Evolutionary conservation across 2,888 invertebrate species (phyloP).

Genomic region (Acrobasis suavella): DNA sequence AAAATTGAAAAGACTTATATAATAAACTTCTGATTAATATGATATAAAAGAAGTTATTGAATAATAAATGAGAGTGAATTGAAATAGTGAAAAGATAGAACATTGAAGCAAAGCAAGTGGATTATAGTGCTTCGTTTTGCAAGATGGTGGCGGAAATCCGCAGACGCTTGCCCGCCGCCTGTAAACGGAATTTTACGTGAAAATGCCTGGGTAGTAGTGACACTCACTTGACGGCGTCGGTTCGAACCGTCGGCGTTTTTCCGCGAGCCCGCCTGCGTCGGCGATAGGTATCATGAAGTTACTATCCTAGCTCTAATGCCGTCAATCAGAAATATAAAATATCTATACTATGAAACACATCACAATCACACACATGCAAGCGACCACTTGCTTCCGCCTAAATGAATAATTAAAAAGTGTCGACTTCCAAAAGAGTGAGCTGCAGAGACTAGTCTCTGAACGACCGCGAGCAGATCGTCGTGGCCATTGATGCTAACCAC

Average conservation of each 20-base stretch:
- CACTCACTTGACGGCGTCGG: background rate
- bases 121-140: conserved; percentile 10
- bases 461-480: conserved; percentile 35
- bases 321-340: conserved; percentile 10
- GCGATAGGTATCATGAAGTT: background rate
- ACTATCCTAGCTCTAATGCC: conserved; percentile 17
- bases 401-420: conserved; percentile 24
- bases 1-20: background rate
- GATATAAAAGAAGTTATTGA: background rate
- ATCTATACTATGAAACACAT: conserved; percentile 41
- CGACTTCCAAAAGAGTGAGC: conserved; percentile 19
- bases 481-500: conserved; percentile 70
- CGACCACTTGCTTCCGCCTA: conserved; percentile 33
- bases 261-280: background rate
- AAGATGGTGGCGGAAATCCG: conserved; percentile 14
- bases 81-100: conserved; percentile 11
- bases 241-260: conserved; percentile 16
- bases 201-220: background rate
- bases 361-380: conserved; percentile 69
- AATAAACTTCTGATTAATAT: background rate
- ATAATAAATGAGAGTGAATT: background rate
- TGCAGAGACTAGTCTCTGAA: conserved; percentile 10
- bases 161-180: conserved; percentile 7
- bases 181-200: background rate
- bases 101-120: conserved; percentile 19